Conservation (phyloP, 2,797 vertebrate species). For the Babyrousa celebensis region DNA sequence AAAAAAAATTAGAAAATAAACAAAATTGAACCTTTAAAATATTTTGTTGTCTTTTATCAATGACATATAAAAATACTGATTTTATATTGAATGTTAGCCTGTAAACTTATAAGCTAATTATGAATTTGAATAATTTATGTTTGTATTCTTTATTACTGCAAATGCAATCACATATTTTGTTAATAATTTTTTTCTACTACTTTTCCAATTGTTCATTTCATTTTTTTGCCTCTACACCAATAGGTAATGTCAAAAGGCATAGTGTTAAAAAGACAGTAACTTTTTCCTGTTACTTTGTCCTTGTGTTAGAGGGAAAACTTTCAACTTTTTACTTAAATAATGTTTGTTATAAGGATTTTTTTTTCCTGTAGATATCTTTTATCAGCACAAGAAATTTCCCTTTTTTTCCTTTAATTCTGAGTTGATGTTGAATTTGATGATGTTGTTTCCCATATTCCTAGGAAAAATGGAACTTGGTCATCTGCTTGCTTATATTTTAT, state of each 20-base stretch:
- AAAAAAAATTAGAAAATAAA: too few species aligned
- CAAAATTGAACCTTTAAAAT: slow-evolving; percentile 32
- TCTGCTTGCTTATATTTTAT: slow-evolving; percentile 39
- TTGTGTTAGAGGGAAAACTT: background rate
- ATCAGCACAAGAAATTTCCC: background rate
- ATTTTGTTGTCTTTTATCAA: slow-evolving; percentile 22
- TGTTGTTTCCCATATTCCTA: background rate
- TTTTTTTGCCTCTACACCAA: background rate
- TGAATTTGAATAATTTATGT: slow-evolving; percentile 49
- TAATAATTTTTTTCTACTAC: background rate
- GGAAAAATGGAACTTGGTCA: slow-evolving; percentile 16
- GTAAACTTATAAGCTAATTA: slow-evolving; percentile 3
- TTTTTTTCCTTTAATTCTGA: slow-evolving; percentile 35
- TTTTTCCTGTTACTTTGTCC: background rate
- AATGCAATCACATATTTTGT: background rate
- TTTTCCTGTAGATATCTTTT: background rate
- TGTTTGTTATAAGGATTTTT: background rate
- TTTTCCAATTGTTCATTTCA: background rate
- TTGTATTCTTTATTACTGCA: background rate
- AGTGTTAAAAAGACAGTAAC: background rate
- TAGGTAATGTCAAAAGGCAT: background rate
- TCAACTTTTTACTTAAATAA: slow-evolving; percentile 2
- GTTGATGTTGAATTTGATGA: background rate
- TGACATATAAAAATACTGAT: slow-evolving; percentile 8
- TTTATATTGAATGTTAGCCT: slow-evolving; percentile 35